Base-by-base conservation (phyloP, 2,888 invertebrate genomes). In the Diploptera punctata region DNA sequence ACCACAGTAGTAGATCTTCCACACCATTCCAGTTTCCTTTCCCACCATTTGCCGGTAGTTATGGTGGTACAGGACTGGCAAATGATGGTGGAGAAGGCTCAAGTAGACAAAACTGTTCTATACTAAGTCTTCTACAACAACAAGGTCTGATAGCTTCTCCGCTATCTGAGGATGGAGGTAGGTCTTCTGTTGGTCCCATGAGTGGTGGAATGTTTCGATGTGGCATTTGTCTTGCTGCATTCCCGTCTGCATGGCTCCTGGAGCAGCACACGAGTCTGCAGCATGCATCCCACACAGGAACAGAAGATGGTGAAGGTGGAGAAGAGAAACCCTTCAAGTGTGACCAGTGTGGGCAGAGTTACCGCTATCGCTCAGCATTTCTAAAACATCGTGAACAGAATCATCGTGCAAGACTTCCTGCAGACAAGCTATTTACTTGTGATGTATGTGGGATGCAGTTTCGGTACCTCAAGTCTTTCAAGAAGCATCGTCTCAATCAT, bases 401-500 rank as follows among this genome's bases (percentile, higher is more conserved):
- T 81, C 95, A 95, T 80, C 89, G 94, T 21, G 94, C 95, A 2
- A 87, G 94, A 19, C 85, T 95, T 57, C 95, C 95, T 1, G 95
- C 95, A 29, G 95, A 95, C 82, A 95, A 95, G 82, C 87, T 95
- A 19, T 95, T 95, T 84, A 94, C 94, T 21, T 95, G 95, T 81
- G 95, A 95, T 80, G 94, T 95, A 2, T 95, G 95, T 82, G 95
- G 95, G 74, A 95, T 95, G 95, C 95, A 95, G 81, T 95, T 95
- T 81, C 88, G 94, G 76, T 95, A 95, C 82, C 87, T 95, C 65
- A 95, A 95, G 80, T 95, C 94, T 0, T 95, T 95, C 83, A 94
- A 94, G 82, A 95, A 95, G 82, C 95, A 95, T 80, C 89, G 95
- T 26, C 87, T 95, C 71, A 95, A 95, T 80, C 95, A 95, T 81